These are phyloP conservation scores for Philaethria dido DNA, from an alignment of 2,888 invertebrate species.

Conservation along the genomic window DNA sequence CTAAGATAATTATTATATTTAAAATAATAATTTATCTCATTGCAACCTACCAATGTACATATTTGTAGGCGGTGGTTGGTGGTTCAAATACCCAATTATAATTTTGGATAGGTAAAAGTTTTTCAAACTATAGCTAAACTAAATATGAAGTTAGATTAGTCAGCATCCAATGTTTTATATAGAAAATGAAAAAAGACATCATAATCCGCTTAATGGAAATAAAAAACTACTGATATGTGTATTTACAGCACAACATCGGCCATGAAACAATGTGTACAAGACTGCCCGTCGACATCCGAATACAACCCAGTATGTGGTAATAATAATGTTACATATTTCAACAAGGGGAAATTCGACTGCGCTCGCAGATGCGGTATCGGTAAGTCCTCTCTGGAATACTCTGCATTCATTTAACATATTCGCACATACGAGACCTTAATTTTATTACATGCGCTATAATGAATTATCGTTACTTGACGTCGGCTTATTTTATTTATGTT, in stretches of 20 bases:
- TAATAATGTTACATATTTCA: constrained; percentile 59
- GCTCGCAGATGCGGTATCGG: constrained; percentile 58
- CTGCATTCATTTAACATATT: constrained; percentile 26
- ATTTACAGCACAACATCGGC: constrained; percentile 24
- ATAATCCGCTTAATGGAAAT: no score
- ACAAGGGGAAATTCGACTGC: constrained; percentile 57
- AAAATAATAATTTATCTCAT: not conserved
- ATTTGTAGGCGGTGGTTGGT: no score
- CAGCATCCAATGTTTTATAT: no score
- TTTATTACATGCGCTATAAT: constrained; percentile 23
- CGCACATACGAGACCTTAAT: constrained; percentile 21
- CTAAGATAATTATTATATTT: no score
- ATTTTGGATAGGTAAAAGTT: no score
- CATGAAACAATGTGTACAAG: constrained; percentile 36
- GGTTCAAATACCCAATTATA: no score
- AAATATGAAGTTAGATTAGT: no score
- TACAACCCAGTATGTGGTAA: constrained; percentile 45
- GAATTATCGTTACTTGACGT: constrained; percentile 21
- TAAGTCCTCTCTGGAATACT: constrained; percentile 47
- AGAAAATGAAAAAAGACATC: no score
- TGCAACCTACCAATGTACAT: not conserved
- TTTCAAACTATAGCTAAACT: no score
- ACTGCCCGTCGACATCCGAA: constrained; percentile 35
- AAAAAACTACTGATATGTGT: not conserved
- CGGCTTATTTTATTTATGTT: constrained; percentile 22